Base-by-base conservation (phyloP, 2,113 vertebrate genomes). In the Pica pica region DNA sequence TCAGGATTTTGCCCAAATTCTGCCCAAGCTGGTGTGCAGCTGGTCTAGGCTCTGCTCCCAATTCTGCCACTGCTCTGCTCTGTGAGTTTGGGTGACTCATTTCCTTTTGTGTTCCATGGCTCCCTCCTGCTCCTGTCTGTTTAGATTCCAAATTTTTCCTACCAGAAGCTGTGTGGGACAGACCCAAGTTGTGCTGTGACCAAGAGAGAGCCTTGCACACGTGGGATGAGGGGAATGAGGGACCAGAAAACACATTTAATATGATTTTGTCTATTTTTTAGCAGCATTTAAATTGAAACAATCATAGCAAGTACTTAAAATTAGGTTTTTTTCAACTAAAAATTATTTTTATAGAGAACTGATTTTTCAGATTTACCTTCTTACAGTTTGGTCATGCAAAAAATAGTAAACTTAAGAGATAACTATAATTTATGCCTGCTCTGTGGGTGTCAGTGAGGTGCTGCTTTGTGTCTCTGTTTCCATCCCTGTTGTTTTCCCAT, bases 81-180 rank as follows among this genome's bases (percentile, higher is more conserved):
- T 42, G 69, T 42, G 73, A 44, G 11, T 87, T n/a, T 16, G 78
- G 27, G 56, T 94, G 95, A 97, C 69, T 96, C 90, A 95, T 85
- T 96, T 95, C 96, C 96, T 89, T 82, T 9, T 9, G 52, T 75
- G 61, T 18, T 77, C 52, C 39, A 9, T 2, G n/a, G 39, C 87
- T 96, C 87, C 60, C 89, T 93, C 73, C 71, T 95, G 94, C 96
- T 96, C 59, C 87, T 70, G 89, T 27, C 84, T 91, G 84, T 83
- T 82, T n/a, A 59, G 57, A 60, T 86, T 93, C 7, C 64, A 67
- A 0, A 35, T 27, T 84, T 87, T 31, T 77, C 69, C 60, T 78
- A 3, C 7, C 20, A 93, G 56, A 41, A 89, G 68, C 81, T 60
- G 0, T 30, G 71, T 41, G n/a, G 55, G 76, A 23, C 33, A 35